Conservation (phyloP, 2,113 vertebrate species). For the Jacana jacana region DNA sequence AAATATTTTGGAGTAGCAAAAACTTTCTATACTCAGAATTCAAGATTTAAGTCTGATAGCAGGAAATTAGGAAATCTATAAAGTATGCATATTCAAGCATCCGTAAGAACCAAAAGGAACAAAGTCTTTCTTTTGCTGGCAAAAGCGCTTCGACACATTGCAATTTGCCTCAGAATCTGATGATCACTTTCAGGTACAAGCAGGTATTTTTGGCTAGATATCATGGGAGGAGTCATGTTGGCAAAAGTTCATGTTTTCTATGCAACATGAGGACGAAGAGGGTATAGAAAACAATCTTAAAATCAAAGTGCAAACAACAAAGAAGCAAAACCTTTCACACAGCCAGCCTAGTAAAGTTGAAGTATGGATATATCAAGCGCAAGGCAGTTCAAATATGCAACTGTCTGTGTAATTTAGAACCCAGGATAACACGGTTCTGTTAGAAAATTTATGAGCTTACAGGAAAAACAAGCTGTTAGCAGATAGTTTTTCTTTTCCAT, state of each 20-base stretch:
- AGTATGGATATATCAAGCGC: background rate
- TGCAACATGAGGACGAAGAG: background rate
- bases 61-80: background rate
- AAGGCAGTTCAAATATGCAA: background rate
- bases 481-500: background rate
- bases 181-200: background rate
- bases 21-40: background rate
- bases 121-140: background rate
- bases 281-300: background rate
- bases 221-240: background rate
- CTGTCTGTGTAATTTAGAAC: background rate
- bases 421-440: background rate
- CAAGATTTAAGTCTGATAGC: background rate
- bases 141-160: background rate
- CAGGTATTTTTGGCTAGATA: background rate
- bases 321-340: background rate
- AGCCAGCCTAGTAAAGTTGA: background rate
- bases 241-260: background rate
- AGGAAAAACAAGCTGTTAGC: conserved; percentile 10
- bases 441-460: conserved; percentile 1
- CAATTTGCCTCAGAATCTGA: background rate
- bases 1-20: background rate
- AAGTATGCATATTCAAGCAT: background rate
- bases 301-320: background rate
- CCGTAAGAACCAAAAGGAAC: background rate